Conservation (phyloP, 2,797 vertebrate genomes). For the Dendrocincla tyrannina region DNA sequence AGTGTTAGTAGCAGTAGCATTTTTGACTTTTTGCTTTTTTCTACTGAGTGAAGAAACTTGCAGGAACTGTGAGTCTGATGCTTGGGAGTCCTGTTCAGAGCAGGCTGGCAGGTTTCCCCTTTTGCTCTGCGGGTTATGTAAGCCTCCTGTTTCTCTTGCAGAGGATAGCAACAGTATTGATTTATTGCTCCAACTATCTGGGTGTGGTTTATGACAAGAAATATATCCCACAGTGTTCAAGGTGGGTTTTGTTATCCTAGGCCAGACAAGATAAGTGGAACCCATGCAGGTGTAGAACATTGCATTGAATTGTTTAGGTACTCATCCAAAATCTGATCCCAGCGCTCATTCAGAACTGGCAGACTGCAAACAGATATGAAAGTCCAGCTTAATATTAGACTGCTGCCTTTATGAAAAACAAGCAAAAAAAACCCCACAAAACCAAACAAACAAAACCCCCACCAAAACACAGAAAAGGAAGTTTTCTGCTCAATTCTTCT, state of each 20-base stretch:
- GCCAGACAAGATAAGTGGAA: not conserved
- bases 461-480: not conserved
- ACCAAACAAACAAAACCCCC: not conserved
- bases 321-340: not conserved
- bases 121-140: not conserved
- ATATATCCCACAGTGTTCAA: conserved; percentile 15
- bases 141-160: conserved; percentile 14
- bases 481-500: not conserved
- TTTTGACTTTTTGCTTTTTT: not conserved
- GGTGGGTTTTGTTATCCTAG: not conserved
- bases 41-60: conserved; percentile 1
- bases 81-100: not conserved
- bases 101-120: not conserved
- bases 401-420: not conserved
- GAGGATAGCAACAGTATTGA: conserved; percentile 50
- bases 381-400: not conserved
- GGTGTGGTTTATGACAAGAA: conserved; percentile 63
- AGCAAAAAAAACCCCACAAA: not conserved
- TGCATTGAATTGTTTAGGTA: not conserved
- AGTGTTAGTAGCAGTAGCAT: not conserved
- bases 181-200: conserved; percentile 27
- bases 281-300: not conserved
- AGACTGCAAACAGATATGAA: not conserved
- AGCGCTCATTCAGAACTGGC: not conserved
- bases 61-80: not conserved